Conservation (phyloP, 2,797 vertebrate species). For the Rousettus madagascariensis region DNA sequence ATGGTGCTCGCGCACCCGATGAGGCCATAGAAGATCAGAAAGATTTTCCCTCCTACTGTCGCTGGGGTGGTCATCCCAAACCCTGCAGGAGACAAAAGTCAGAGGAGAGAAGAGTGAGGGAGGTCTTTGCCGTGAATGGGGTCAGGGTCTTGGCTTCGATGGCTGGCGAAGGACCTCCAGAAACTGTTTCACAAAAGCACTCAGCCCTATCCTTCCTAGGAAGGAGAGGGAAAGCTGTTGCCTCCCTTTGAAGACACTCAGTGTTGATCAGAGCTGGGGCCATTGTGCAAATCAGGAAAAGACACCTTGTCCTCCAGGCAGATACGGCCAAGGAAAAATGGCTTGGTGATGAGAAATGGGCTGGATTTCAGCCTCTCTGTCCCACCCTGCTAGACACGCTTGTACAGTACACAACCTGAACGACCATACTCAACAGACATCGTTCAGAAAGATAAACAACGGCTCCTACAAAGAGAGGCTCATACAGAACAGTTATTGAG, state of each 20-base stretch:
- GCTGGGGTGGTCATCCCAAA: conserved; percentile 97
- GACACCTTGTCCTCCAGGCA: background rate
- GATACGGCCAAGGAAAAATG: background rate
- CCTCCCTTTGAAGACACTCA: background rate
- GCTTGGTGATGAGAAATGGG: background rate
- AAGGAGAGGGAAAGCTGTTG: background rate
- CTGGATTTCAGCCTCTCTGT: background rate
- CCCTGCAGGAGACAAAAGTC: conserved; percentile 85
- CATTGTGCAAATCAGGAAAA: background rate
- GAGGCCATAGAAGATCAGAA: conserved; percentile 96
- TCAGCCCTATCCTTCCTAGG: background rate
- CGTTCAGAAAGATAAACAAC: background rate
- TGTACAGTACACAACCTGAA: background rate
- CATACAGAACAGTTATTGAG: background rate
- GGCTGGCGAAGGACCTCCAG: background rate
- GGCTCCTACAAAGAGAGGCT: background rate
- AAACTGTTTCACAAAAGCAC: background rate
- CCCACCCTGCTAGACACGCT: background rate
- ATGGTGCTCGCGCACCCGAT: conserved; percentile 95
- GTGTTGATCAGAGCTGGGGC: background rate
- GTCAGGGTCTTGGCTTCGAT: background rate
- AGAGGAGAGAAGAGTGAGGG: conserved; percentile 66
- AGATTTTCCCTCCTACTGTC: conserved; percentile 93
- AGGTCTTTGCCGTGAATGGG: background rate
- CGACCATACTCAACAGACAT: background rate